A percentile compares a stretch with the other conserved stretches of the same genome.
These are phyloP conservation scores for Drosophila siamana DNA, from an alignment of 2,888 invertebrate species.

Conservation along the genomic window DNA sequence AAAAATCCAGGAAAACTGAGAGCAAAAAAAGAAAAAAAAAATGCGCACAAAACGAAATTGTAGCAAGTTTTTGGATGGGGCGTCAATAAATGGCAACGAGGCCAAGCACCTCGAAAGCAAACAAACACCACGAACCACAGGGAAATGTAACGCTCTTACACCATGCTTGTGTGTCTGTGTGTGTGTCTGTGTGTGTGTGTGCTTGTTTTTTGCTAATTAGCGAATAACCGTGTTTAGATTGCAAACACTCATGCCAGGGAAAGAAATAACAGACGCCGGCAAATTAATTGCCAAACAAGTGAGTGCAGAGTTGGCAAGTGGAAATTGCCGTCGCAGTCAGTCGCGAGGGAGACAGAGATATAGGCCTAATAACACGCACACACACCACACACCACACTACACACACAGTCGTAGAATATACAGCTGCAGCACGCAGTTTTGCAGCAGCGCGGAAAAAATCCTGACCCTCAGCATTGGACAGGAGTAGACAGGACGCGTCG, in stretches of 20 bases:
- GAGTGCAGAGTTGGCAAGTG: slow-evolving; percentile 77
- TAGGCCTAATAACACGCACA: slow-evolving; percentile 58
- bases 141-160: slow-evolving; percentile 56
- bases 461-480: slow-evolving; percentile 60
- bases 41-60: slow-evolving; percentile 36
- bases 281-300: slow-evolving; percentile 81
- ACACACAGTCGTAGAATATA: slow-evolving; percentile 28
- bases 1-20: slow-evolving; percentile 19
- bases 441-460: slow-evolving; percentile 56
- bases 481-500: slow-evolving; percentile 42
- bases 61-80: slow-evolving; percentile 43
- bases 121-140: slow-evolving; percentile 69
- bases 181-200: slow-evolving; percentile 47
- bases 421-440: slow-evolving; percentile 70
- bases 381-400: slow-evolving; percentile 10
- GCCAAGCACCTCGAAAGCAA: slow-evolving; percentile 73
- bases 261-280: slow-evolving; percentile 76
- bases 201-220: slow-evolving; percentile 81
- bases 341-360: slow-evolving; percentile 12
- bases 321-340: slow-evolving; percentile 59
- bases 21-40: slow-evolving; percentile 1
- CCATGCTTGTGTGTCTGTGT: slow-evolving; percentile 18
- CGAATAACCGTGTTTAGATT: slow-evolving; percentile 83
- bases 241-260: slow-evolving; percentile 78
- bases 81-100: slow-evolving; percentile 76